A percentile compares a stretch with the other conserved stretches of the same genome.
These are phyloP conservation scores for Calliphora vicina DNA, from an alignment of 1,140 invertebrate genomes.

Conservation along the genomic window DNA sequence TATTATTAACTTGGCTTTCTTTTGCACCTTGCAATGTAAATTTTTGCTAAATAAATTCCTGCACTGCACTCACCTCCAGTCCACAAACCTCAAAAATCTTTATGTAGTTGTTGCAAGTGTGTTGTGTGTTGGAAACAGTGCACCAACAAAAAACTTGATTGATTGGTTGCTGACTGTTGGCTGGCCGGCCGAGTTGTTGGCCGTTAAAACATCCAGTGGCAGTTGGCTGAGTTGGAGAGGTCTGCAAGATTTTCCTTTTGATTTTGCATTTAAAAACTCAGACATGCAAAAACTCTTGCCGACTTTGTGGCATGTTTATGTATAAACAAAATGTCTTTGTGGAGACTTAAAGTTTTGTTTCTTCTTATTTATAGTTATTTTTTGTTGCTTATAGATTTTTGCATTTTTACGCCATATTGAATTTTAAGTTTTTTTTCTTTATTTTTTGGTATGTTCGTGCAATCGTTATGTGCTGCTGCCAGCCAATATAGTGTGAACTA, in stretches of 20 bases:
- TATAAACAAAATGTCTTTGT: slow-evolving; percentile 27
- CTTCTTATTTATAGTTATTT: not conserved
- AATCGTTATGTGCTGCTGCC: not conserved
- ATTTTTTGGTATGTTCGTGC: not conserved
- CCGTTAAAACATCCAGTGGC: not conserved
- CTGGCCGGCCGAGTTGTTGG: not conserved
- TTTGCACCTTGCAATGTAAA: slow-evolving; percentile 42
- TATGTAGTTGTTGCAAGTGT: not conserved
- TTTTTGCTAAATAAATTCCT: slow-evolving; percentile 13
- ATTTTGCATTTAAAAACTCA: slow-evolving; percentile 26
- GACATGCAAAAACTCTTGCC: slow-evolving; percentile 26
- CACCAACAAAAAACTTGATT: slow-evolving; percentile 51
- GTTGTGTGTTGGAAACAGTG: not conserved
- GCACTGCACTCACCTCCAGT: not conserved
- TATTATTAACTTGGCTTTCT: slow-evolving; percentile 29
- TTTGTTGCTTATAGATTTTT: slow-evolving; percentile 1
- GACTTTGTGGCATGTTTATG: not conserved
- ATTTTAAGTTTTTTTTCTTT: not conserved
- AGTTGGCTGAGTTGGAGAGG: not conserved
- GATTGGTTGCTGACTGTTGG: slow-evolving; percentile 46
- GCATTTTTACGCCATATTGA: slow-evolving; percentile 16
- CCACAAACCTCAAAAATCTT: too few relatives aligned
- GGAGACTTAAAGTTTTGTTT: not conserved
- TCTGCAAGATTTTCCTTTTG: not conserved
- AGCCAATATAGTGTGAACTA: not conserved